phyloP scores from a whole-genome alignment of 1,140 invertebrate genomes.

The Conus ventricosus region DNA sequence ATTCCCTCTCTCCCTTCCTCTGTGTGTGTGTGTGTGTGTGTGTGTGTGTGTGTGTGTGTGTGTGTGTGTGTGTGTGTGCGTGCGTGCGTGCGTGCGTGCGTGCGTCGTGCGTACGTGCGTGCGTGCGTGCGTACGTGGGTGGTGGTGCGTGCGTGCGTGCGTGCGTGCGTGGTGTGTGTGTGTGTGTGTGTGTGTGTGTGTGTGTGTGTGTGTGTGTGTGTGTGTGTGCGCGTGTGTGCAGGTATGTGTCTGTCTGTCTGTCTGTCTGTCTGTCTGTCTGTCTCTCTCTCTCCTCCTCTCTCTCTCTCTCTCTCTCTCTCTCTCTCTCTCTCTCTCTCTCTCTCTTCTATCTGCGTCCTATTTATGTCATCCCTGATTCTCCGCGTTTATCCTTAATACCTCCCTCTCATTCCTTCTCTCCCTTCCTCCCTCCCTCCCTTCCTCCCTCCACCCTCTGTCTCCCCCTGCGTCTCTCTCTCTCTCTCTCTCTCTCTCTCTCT shows the following conservation, averaged over 20 bases:
- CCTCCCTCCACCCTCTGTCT: background rate
- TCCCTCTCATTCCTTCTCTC: too few relatives aligned
- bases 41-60: too few relatives aligned
- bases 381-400: too few relatives aligned
- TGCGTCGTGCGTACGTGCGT: too few relatives aligned
- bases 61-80: too few relatives aligned
- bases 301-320: too few relatives aligned
- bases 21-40: too few relatives aligned
- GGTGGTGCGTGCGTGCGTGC: background rate
- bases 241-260: background rate
- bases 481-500: background rate
- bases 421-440: too few relatives aligned
- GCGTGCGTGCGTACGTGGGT: background rate
- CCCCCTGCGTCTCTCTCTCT: background rate
- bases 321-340: too few relatives aligned
- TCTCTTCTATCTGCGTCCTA: background rate
- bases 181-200: background rate
- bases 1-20: too few relatives aligned
- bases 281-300: background rate
- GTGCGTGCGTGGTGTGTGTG: background rate
- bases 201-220: background rate
- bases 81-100: too few relatives aligned
- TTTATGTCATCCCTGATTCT: background rate
- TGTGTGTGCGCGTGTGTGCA: background rate
- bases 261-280: background rate